Base-by-base conservation (phyloP, 1,140 invertebrate species). In the Xylocopa sonorina region DNA sequence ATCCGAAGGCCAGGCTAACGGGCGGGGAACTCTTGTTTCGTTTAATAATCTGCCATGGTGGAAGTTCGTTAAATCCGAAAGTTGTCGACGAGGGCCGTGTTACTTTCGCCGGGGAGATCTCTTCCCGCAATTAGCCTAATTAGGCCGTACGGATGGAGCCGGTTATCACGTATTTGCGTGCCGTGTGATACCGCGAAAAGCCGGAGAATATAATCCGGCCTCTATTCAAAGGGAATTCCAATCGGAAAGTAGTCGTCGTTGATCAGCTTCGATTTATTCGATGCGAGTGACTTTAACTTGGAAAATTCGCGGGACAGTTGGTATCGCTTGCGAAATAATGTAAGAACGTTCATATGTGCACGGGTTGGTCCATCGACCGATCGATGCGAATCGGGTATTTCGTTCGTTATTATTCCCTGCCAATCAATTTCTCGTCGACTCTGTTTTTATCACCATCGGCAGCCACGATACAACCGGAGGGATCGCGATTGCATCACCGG, bases 401-500 rank as follows among this genome's bases (percentile, higher is more conserved):
- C 1, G 24, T 2, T 27, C 34, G 14, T 21, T 24, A 24, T 38
- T 67, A 50, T 51, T 10, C 9, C 29, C 2, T 3, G n/a, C 24
- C 66, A 21, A 51, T 68, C 48, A 38, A 34, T 53, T 53, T 38
- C 32, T 14, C 46, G 18, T 50, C 29, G 9, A 34, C 14, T 29
- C 2, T 48, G 14, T 3, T 38, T 27, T 46, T 38, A 6, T 12
- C n/a, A 10, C 48, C 21, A 32, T 32, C 55, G 10, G 14, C 64
- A 48, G 18, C 9, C 29, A 18, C 29, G 46, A 51, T 51, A 50
- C 29, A 34, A 24, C n/a, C 48, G 64, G 21, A n/a, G 48, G 27
- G 29, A 41, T 69, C 18, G 66, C 50, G 46, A 55, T 71, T 62
- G 79, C 71, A 81, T 82, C 73, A 63, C 38, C 80, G 62, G 51